These are phyloP conservation scores for Alviniconcha strummeri DNA, from an alignment of 2,888 invertebrate genomes.

Conservation along the genomic window DNA sequence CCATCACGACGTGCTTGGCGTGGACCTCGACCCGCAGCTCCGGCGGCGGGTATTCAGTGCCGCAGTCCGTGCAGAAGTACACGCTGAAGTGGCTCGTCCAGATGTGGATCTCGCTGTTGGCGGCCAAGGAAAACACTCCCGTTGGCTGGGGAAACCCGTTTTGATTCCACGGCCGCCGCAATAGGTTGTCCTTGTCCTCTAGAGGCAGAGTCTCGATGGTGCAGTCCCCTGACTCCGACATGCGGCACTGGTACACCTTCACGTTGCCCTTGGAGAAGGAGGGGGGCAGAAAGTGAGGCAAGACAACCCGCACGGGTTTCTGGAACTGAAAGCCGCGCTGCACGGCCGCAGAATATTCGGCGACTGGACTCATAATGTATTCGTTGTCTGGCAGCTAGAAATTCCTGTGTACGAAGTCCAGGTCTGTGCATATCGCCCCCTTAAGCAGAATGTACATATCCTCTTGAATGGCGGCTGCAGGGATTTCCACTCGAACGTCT, in stretches of 20 bases:
- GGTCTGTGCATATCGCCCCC: constrained; percentile 3
- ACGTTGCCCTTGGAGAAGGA: not conserved
- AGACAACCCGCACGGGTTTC: not conserved
- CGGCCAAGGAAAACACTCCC: not conserved
- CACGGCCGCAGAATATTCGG: constrained; percentile 14
- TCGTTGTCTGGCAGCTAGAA: constrained; percentile 13
- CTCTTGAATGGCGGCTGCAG: not conserved
- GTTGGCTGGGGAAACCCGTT: too few relatives aligned
- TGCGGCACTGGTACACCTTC: constrained; percentile 4
- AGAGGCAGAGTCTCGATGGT: not conserved
- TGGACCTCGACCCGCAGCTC: constrained; percentile 14
- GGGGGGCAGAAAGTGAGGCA: constrained; percentile 21
- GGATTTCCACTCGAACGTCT: constrained; percentile 5
- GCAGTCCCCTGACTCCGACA: not conserved
- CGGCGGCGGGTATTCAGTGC: not conserved
- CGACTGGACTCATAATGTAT: constrained; percentile 16
- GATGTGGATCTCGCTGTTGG: constrained; percentile 4
- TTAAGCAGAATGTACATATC: not conserved
- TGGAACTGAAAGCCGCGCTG: not conserved
- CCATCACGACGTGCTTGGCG: not conserved
- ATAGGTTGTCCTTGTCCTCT: not conserved
- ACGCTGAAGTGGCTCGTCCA: constrained; percentile 21
- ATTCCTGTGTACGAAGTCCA: not conserved
- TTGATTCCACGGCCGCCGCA: too few relatives aligned
- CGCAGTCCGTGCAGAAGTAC: constrained; percentile 23